Conservation (phyloP, 2,113 vertebrate genomes). For the Dendropsophus ebraccatus region DNA sequence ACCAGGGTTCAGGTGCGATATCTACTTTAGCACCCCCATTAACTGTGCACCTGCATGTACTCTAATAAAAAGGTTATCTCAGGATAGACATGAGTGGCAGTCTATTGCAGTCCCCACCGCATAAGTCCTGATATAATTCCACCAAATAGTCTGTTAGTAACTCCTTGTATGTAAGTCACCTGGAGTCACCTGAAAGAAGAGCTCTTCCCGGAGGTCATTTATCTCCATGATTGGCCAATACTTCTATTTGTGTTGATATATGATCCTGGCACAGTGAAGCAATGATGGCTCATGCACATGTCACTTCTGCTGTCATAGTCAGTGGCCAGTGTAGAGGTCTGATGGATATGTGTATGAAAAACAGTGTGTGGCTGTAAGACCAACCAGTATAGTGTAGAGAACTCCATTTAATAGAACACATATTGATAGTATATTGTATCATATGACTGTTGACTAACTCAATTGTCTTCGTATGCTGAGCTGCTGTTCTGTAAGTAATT, state of each 20-base stretch:
- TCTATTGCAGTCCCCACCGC: too few species aligned
- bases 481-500: background rate
- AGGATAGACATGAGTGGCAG: background rate
- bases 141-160: background rate
- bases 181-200: background rate
- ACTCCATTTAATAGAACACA: background rate
- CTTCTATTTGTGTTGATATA: background rate
- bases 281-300: background rate
- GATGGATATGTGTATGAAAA: background rate
- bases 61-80: background rate
- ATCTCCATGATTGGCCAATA: background rate
- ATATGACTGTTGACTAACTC: too few species aligned
- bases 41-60: background rate
- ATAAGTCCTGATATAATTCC: background rate
- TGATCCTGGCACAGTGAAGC: background rate
- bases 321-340: background rate
- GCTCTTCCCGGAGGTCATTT: background rate
- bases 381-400: background rate
- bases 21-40: background rate
- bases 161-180: background rate
- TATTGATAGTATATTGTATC: background rate
- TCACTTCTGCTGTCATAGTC: slow-evolving; percentile 1
- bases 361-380: background rate
- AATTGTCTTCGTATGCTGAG: background rate
- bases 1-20: background rate